Evolutionary conservation across 2,888 invertebrate genomes (phyloP), one percentile per base, ranked within the genome.

Genomic region (Arge pagana): DNA sequence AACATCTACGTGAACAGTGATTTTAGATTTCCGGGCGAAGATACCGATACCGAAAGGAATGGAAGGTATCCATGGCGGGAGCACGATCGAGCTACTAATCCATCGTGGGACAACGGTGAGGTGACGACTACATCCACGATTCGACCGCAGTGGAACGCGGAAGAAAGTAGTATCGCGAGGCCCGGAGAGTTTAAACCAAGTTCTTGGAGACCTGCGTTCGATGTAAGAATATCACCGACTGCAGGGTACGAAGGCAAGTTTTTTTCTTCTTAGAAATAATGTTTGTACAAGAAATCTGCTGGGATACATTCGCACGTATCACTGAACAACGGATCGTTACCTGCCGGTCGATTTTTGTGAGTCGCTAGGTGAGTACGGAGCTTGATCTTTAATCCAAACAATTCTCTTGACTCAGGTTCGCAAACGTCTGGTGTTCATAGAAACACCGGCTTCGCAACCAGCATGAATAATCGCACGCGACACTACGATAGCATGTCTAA

Each of bases 161-260:
- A 59, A 3, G 51, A 53, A 24, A 36, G 54, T 13, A 26, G 48
- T 15, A 24, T 31, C 7, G n/a, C 39, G 13, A 52, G 50, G 33
- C 35, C 58, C 8, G 55, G 53, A 8, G 35, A 24, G 7, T 55
- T 60, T 2, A 26, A 15, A 15, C 63, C 63, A 7, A 53, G 49
- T 24, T 50, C 55, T 0, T 65, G 62, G 66, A 50, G 49, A 40
- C n/a, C n/a, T n/a, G n/a, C n/a, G n/a, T n/a, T n/a, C n/a, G n/a
- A n/a, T n/a, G n/a, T n/a, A n/a, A n/a, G n/a, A n/a, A n/a, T n/a
- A n/a, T n/a, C n/a, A n/a, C n/a, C n/a, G n/a, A n/a, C n/a, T n/a
- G n/a, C n/a, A n/a, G n/a, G n/a, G n/a, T n/a, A n/a, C n/a, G n/a
- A n/a, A n/a, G n/a, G n/a, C n/a, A n/a, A n/a, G n/a, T n/a, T n/a